Evolutionary conservation across 2,113 vertebrate species (phyloP), one percentile per base, ranked within the genome.

Genomic region (Morphnarchus princeps): DNA sequence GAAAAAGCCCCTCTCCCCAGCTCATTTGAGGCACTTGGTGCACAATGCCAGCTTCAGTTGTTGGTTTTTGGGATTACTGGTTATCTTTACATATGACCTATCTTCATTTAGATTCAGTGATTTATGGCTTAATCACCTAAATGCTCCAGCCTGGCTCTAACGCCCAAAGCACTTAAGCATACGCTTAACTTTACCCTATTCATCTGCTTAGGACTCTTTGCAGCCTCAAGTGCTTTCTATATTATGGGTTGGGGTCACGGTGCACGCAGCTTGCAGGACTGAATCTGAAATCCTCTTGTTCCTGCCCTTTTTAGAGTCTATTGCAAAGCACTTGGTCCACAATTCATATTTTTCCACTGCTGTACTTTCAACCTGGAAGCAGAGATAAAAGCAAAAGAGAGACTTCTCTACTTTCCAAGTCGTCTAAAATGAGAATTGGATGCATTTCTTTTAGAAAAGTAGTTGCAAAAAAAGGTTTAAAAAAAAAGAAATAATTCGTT

Each of bases 91-190:
- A 1, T 58, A 6, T 42, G 29, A 63, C 45, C 85, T 36, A 59
- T 34, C 62, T 80, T 73, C 92, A 31, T 94, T 94, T 55, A 47
- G 82, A 9, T 90, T 82, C 55, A 19, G 7, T 93, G 74, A 81
- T 93, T 95, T 95, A 78, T 69, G 59, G 42, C 85, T 97, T 93
- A 82, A 93, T 88, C 93, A 80, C 78, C 93, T 42, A 29, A 85
- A 12, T 0, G 66, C 78, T 76, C 22, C 87, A 80, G 49, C 42
- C 79, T 20, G 85, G 82, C 92, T 79, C 61, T 45, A 14, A 29
- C 18, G 1, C 54, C 66, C 31, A 2, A 34, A 62, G 88, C 85
- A 83, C 88, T 97, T 72, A 9, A 95, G 85, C 82, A 19, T 71
- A 14, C 38, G 85, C 92, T 96, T 74, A 87, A 90, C 59, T 89